phyloP scores from a whole-genome alignment of 2,113 vertebrate species.

The Gobius niger region DNA sequence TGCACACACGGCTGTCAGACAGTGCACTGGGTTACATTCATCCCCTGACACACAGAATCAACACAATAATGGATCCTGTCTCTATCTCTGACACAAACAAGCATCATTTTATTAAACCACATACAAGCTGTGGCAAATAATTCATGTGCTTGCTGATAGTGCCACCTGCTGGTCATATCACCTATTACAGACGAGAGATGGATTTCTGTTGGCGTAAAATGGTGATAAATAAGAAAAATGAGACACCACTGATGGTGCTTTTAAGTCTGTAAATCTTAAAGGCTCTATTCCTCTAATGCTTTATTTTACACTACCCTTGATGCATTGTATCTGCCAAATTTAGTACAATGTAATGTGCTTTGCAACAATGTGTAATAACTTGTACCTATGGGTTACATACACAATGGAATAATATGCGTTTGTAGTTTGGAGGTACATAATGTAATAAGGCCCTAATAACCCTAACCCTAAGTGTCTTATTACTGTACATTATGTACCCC shows the following conservation, averaged over 20 bases:
- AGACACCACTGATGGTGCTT: not conserved
- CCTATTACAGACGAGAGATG: constrained; percentile 2
- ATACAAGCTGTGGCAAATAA: not conserved
- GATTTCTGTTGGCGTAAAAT: not conserved
- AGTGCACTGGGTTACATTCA: not conserved
- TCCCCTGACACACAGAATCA: not conserved
- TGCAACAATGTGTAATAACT: too few species aligned
- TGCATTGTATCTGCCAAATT: too few species aligned
- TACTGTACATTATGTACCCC: too few species aligned
- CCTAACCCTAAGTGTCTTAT: not conserved
- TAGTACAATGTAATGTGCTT: too few species aligned
- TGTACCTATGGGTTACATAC: too few species aligned
- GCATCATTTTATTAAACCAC: constrained; percentile 1
- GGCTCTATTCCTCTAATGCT: too few species aligned
- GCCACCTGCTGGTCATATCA: constrained; percentile 56
- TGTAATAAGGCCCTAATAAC: not conserved
- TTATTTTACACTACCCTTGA: too few species aligned
- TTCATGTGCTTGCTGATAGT: constrained; percentile 35
- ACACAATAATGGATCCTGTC: constrained; percentile 13
- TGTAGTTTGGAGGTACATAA: too few species aligned
- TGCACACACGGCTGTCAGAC: not conserved
- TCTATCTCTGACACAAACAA: constrained; percentile 18
- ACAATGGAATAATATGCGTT: too few species aligned
- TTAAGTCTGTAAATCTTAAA: too few species aligned
- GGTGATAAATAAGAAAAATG: not conserved